Evolutionary conservation across 2,888 invertebrate species (phyloP), one percentile per base, ranked within the genome.

Genomic region (Dryadula phaetusa): DNA sequence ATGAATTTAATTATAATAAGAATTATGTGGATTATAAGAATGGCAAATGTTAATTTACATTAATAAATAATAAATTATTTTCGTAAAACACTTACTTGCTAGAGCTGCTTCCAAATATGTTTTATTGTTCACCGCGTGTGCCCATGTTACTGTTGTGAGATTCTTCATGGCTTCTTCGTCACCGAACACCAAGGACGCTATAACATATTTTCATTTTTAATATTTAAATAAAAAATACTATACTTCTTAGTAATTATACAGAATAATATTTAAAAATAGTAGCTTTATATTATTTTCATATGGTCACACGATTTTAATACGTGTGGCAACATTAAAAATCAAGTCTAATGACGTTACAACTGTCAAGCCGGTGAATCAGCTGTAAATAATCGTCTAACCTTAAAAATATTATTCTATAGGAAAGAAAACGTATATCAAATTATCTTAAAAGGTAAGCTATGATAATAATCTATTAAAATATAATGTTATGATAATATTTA

Each of bases 61-160:
- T n/a, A n/a, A n/a, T n/a, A 28, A 28, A 28, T 4, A 7, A 32
- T 32, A 7, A 32, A 32, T 32, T 32, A 32, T 12, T 37, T 32
- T 53, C 5, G 0, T 18, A 14, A 1, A 25, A 10, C n/a, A 83
- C 92, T 83, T 80, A 95, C 95, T 93, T 40, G 87, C 85, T 52
- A 98, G 86, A 42, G 95, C 95, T 1, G 93, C 89, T 7, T 93
- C 83, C 42, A 98, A 89, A 70, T 94, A 88, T 0, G 92, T 88
- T 79, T 94, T 93, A 75, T 94, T 95, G 84, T 98, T 98, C 47
- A 97, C 97, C 37, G 96, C 97, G 86, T 98, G 98, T 0, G 96
- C 96, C 98, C 98, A 98, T 20, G 94, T 95, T 28, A 98, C 92
- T 67, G 93, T 93, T 0, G 96, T 96, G 62, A 97, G 87, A 82